Evolutionary conservation across 2,113 vertebrate species (phyloP).

Genomic region (Melanocharis versteri): DNA sequence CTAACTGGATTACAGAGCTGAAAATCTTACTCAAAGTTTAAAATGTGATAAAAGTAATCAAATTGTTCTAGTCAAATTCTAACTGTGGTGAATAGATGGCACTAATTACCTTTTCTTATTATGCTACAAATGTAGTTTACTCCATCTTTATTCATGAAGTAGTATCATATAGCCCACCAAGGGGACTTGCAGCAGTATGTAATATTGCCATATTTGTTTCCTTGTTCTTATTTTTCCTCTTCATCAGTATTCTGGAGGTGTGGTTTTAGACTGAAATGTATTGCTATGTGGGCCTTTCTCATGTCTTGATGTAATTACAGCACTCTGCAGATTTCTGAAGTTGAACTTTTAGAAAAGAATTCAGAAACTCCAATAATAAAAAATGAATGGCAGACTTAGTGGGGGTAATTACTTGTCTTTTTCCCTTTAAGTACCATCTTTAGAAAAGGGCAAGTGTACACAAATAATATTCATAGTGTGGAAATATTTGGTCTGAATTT

Average conservation of each 20-base stretch:
- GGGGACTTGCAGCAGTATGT: slow-evolving; percentile 65
- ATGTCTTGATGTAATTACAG: slow-evolving; percentile 51
- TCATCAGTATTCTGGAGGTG: slow-evolving; percentile 65
- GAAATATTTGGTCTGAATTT: neutral
- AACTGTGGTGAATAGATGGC: slow-evolving; percentile 94
- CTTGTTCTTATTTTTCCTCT: slow-evolving; percentile 40
- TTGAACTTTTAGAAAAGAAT: neutral
- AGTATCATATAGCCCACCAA: slow-evolving; percentile 71
- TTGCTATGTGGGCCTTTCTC: slow-evolving; percentile 42
- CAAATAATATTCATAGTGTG: neutral
- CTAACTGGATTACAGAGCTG: slow-evolving; percentile 90
- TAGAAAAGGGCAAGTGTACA: neutral
- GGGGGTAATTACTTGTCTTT: neutral
- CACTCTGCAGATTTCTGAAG: slow-evolving; percentile 17
- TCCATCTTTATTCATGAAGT: slow-evolving; percentile 91
- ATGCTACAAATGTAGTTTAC: slow-evolving; percentile 86
- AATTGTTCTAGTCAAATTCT: slow-evolving; percentile 88
- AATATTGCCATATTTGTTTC: slow-evolving; percentile 74
- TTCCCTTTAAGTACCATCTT: neutral
- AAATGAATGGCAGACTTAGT: neutral
- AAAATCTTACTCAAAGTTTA: slow-evolving; percentile 94
- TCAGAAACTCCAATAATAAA: neutral
- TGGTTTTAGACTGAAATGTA: slow-evolving; percentile 54
- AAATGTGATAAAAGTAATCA: slow-evolving; percentile 96
- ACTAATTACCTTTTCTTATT: slow-evolving; percentile 97